Base-by-base conservation (phyloP, 2,888 invertebrate genomes). In the Ypsolopha scabrella region DNA sequence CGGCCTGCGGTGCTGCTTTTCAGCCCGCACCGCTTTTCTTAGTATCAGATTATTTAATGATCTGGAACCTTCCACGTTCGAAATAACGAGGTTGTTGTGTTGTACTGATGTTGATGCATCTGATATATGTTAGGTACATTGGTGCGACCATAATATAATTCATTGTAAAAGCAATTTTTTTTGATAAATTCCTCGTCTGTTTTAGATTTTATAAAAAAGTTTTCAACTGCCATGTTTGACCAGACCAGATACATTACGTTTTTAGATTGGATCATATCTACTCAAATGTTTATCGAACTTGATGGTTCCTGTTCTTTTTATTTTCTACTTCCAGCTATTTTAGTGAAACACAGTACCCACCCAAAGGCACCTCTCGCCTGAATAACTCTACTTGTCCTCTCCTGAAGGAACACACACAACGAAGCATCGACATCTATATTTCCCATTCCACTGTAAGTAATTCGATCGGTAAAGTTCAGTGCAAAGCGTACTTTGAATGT, bases 401-500 rank as follows among this genome's bases (percentile, higher is more conserved):
- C 43, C 24, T 3, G 24, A 24, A 24, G 24, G 24, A 24, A 24
- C 24, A 4, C 2, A 24, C 2, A 4, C 24, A 24, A 24, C 2
- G 4, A 24, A 4, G 24, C 24, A 24, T 24, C 24, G 24, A 24
- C 24, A 3, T 24, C 24, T 24, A 4, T 24, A 4, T 24, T 24
- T 24, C 24, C 24, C 24, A 24, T 50, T 36, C 50, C 43, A 50
- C 43, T 35, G 51, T 47, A 66, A 69, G 67, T 69, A 69, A 70
- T 65, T 65, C 63, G 68, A 71, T 75, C 70, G 67, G 66, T 67
- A 68, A 63, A 64, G 67, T 68, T 65, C 63, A 67, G 10, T 11
- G 59, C 56, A 58, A 41, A 14, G 24, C 64, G 65, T 63, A 53
- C 52, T 60, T 55, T 75, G 80, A 77, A 80, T 81, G 68, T 65